Evolutionary conservation across 2,888 invertebrate species (phyloP).

Genomic region (Onthophagus sagittarius): DNA sequence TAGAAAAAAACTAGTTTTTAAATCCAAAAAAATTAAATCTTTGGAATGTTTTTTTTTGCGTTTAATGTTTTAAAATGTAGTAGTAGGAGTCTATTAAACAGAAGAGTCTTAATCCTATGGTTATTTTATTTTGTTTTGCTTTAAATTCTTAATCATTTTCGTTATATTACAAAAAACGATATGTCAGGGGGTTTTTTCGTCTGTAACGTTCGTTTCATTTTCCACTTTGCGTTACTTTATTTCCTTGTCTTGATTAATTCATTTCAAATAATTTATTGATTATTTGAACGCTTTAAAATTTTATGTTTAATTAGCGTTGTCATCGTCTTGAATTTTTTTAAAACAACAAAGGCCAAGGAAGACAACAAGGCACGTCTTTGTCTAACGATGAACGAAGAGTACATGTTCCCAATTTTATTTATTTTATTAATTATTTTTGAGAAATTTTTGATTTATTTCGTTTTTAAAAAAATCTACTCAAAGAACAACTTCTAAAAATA

Average conservation of each 20-base stretch:
- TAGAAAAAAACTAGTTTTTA: background rate
- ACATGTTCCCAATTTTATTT: background rate
- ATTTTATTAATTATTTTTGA: background rate
- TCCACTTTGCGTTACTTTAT: background rate
- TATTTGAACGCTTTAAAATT: too few species aligned
- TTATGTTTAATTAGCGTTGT: background rate
- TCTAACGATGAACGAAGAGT: background rate
- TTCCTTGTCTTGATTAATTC: background rate
- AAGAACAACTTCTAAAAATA: too few species aligned
- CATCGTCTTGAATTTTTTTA: background rate
- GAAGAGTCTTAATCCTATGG: background rate
- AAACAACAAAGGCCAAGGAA: background rate
- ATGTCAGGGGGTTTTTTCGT: background rate
- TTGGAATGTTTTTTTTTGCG: background rate
- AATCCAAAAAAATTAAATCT: background rate
- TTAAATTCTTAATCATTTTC: background rate
- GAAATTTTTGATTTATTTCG: background rate
- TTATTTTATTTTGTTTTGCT: background rate
- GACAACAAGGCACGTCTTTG: background rate
- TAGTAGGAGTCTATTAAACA: background rate
- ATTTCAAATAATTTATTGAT: background rate
- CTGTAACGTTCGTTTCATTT: background rate
- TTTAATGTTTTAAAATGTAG: background rate
- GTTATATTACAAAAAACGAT: background rate
- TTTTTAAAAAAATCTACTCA: too few species aligned